Evolutionary conservation across 2,113 vertebrate genomes (phyloP).

Genomic region (Cebus imitator): DNA sequence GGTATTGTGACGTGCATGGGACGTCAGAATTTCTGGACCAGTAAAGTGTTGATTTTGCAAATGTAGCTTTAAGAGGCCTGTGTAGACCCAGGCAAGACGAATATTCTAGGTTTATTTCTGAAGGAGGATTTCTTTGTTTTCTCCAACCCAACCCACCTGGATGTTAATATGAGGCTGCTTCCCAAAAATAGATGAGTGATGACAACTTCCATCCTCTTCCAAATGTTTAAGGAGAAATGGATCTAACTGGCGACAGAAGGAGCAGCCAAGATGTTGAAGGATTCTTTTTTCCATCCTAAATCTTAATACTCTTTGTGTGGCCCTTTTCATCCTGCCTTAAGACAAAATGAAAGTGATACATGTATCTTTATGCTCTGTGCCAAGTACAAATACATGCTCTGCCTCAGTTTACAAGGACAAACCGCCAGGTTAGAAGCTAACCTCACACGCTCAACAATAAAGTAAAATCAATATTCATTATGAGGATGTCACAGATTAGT

Average conservation of each 20-base stretch:
- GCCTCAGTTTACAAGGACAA: not conserved
- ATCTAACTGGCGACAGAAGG: constrained; percentile 31
- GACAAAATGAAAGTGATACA: constrained; percentile 56
- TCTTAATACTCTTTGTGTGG: constrained; percentile 64
- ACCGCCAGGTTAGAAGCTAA: constrained; percentile 8
- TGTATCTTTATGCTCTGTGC: not conserved
- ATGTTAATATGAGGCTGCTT: not conserved
- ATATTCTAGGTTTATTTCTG: not conserved
- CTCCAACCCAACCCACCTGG: not conserved
- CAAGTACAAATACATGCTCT: not conserved
- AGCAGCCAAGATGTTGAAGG: constrained; percentile 51
- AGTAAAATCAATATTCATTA: not conserved
- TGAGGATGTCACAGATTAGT: not conserved
- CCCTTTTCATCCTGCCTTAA: constrained; percentile 41
- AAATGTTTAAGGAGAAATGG: constrained; percentile 61
- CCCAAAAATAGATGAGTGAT: constrained; percentile 22
- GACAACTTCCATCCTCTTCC: constrained; percentile 49
- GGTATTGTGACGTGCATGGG: not conserved
- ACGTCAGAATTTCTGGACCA: not conserved
- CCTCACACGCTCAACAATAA: not conserved
- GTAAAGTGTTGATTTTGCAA: not conserved
- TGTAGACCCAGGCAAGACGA: not conserved
- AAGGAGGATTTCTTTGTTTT: constrained; percentile 1
- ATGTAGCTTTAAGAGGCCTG: not conserved
- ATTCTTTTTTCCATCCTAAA: constrained; percentile 49